These are phyloP conservation scores for Leptopilina drosophilae DNA, from an alignment of 2,888 invertebrate genomes.

Conservation along the genomic window DNA sequence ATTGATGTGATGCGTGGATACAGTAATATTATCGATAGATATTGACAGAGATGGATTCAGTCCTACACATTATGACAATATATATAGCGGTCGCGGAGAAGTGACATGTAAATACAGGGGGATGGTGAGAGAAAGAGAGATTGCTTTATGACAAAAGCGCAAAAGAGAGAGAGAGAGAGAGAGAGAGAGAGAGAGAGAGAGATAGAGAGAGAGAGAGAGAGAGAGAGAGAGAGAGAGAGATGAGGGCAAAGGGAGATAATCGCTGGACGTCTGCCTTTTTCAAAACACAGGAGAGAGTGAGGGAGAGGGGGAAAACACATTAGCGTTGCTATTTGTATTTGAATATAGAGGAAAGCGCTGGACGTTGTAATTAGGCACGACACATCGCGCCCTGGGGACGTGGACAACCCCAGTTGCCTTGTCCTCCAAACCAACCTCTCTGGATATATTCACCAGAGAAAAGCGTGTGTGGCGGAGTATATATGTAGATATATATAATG, in stretches of 20 bases:
- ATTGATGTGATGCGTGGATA: slow-evolving; percentile 7
- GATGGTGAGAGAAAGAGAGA: not conserved
- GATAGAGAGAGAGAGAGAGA: slow-evolving; percentile 25
- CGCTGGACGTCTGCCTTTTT: slow-evolving; percentile 50
- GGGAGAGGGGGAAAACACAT: slow-evolving; percentile 60
- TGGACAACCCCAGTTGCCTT: slow-evolving; percentile 39
- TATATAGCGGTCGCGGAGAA: slow-evolving; percentile 20
- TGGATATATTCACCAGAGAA: slow-evolving; percentile 37
- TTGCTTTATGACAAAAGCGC: slow-evolving; percentile 43
- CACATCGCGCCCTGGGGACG: slow-evolving; percentile 75
- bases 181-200: slow-evolving; percentile 17
- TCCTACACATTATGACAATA: slow-evolving; percentile 23
- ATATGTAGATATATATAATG: slow-evolving; percentile 40
- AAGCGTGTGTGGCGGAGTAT: not conserved
- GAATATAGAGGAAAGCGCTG: slow-evolving; percentile 70
- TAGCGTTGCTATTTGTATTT: slow-evolving; percentile 73
- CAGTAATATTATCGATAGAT: slow-evolving; percentile 64
- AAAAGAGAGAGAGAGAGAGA: not conserved
- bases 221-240: slow-evolving; percentile 37
- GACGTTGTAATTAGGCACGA: slow-evolving; percentile 76
- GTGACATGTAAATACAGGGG: slow-evolving; percentile 29
- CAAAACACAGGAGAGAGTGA: no score
- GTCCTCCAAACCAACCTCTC: slow-evolving; percentile 5
- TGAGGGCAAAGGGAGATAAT: slow-evolving; percentile 51
- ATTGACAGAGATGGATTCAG: slow-evolving; percentile 61